Evolutionary conservation across 2,797 vertebrate genomes (phyloP).

Genomic region (Hemibagrus guttatus): DNA sequence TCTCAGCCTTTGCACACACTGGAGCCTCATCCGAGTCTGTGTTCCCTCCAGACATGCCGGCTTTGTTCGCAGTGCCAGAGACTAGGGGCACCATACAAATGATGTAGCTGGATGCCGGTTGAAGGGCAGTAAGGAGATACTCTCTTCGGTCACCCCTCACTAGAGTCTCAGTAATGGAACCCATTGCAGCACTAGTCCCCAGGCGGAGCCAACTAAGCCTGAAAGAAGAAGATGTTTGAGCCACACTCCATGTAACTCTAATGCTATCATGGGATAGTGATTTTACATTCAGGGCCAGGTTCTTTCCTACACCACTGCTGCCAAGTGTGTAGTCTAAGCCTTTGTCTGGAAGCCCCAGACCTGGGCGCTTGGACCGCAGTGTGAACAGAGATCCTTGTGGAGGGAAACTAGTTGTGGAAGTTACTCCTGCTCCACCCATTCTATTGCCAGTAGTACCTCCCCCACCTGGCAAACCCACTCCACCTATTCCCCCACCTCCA

Average conservation of each 20-base stretch:
- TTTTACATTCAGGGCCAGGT: constrained; percentile 86
- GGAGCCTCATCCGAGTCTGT: constrained; percentile 81
- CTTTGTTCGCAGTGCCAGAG: constrained; percentile 70
- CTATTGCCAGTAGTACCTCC: constrained; percentile 65
- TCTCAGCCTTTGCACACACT: constrained; percentile 91
- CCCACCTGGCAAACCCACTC: constrained; percentile 49
- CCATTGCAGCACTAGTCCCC: constrained; percentile 84
- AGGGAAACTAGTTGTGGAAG: constrained; percentile 75
- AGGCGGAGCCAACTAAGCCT: constrained; percentile 89
- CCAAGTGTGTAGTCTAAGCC: constrained; percentile 86
- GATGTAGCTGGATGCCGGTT: constrained; percentile 88
- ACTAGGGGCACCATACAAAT: constrained; percentile 91
- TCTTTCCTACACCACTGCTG: constrained; percentile 81
- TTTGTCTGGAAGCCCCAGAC: constrained; percentile 83
- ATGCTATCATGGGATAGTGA: constrained; percentile 86
- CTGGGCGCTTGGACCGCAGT: constrained; percentile 84
- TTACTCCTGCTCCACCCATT: constrained; percentile 61
- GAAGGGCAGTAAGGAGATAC: constrained; percentile 87
- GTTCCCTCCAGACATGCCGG: constrained; percentile 66
- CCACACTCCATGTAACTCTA: constrained; percentile 88
- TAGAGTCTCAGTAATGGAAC: constrained; percentile 91
- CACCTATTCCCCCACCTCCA: constrained; percentile 56
- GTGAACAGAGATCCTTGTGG: constrained; percentile 91
- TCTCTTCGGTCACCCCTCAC: constrained; percentile 88
- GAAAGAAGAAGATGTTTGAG: constrained; percentile 84